Base-by-base conservation (phyloP, 1,140 invertebrate species). In the Wiebesia pumilae region DNA sequence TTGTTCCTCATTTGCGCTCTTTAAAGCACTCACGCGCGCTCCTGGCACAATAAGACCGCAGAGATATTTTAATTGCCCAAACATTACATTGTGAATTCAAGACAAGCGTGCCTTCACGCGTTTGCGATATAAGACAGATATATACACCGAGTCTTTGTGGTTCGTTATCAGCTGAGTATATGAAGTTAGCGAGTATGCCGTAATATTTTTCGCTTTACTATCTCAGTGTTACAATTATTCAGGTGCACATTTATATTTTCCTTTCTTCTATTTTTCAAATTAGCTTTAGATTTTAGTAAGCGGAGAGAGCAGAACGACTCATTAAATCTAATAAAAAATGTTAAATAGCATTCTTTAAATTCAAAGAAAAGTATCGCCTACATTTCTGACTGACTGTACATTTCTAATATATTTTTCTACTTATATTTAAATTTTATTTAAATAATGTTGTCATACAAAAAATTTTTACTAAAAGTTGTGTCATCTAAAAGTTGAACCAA, bases 41-140 rank as follows among this genome's bases (percentile, higher is more conserved):
- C 69, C 14, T 3, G 30, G 38, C 4, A 65, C 38, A 62, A 84
- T 30, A 14, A 62, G 21, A 71, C 19, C 30, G 38, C 38, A 43
- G 47, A 75, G 67, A 69, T 83, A 86, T 82, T 86, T 86, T 86
- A 86, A 86, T 86, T 82, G 73, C 58, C 80, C 71, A 78, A 86
- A 83, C 80, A 43, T 82, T 86, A 83, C 80, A 43, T 78, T 77
- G 80, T 83, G 21, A 62, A 73, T 71, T 69, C 58, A 40, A 73
- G 71, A 35, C 69, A 19, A 77, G 69, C 47, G 65, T 81, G 30
- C 21, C 79, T 81, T 81, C 79, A 30, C 71, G 71, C 33, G 51
- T 62, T 21, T 40, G 81, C 14, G 81, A 83, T 75, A 71, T 21
- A 82, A 33, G 0, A 30, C 40, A 54, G 12, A 24, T 51, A 79